Base-by-base conservation (phyloP, 2,888 invertebrate species). In the Congeria kusceri region DNA sequence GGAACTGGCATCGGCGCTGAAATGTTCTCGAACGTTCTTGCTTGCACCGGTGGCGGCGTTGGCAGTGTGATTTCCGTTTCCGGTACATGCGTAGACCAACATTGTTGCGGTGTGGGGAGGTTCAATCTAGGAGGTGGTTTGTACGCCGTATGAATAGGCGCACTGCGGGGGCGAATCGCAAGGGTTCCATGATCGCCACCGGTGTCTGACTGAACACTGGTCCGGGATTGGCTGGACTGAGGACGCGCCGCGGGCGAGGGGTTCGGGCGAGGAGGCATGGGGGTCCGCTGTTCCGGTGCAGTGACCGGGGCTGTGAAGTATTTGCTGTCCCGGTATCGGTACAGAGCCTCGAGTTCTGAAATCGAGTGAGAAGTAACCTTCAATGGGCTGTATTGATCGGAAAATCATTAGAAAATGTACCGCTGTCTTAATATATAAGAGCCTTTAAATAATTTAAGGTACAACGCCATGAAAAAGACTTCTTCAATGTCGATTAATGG, bases 301-400 rank as follows among this genome's bases (percentile, higher is more conserved):
- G 76, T 82, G 9, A 77, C 74, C 1, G 86, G 85, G 1, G 86
- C 77, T 27, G 83, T 86, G 72, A 89, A 86, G 67, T 89, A 89
- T 65, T 86, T 85, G 44, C 88, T 89, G 28, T 88, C 84, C 46
- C 82, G 73, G 73, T 81, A 90, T 56, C 86, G 80, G 77, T 89
- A 90, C 74, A 89, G 75, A 5, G 87, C 87, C 74, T 90, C 89
- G 18, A 87, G 56, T 59, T 90, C 89, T 90, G 85, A 29, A 84
- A 82, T 39, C 15, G 4, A 39, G 0, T 9, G 23, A 25, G 9
- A 25, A 18, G n/a, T 7, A 25, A 25, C 29, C 3, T 18, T 18
- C 4, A 58, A 28, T n/a, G 32, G 32, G 11, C 28, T 3, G 20
- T 25, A 28, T 32, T 59, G 59, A 18, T 28, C 18, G n/a, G 20